Evolutionary conservation across 23 tunicate species (phyloP), one percentile per base, ranked within the genome.

Genomic region (Ascidia mentula): DNA sequence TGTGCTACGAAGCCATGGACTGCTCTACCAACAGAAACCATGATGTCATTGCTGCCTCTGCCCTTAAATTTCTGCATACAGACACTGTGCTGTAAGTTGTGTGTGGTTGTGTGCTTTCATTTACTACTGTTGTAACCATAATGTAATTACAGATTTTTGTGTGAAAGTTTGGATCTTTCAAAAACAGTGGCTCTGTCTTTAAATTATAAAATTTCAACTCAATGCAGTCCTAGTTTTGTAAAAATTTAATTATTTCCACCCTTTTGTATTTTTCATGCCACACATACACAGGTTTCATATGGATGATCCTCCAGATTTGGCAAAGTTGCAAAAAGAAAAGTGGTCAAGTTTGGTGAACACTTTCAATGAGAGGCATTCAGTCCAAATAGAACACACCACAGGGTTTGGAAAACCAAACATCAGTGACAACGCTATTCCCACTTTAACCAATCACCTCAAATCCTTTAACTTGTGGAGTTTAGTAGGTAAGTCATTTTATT

Each of bases 81-180:
- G 98, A 93, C 59, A 93, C 98, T 38, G 72, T 93, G n/a, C 65
- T 93, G 93, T 93, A 17, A 32, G 34, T 38, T 28, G n/a, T 2
- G 15, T 75, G 36, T 4, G 18, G 7, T 6, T 31, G 8, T 38
- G 2, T 75, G 34, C 53, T 18, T 71, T 36, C 9, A 3, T 71
- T 6, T 2, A 34, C 31, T 17, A 18, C 8, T 71, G 30, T 32
- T 80, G 15, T 26, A 5, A n/a, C n/a, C n/a, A n/a, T n/a, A n/a
- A n/a, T n/a, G n/a, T n/a, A n/a, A n/a, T n/a, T n/a, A n/a, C n/a
- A n/a, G n/a, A n/a, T n/a, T n/a, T n/a, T n/a, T n/a, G n/a, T n/a
- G n/a, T n/a, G n/a, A n/a, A n/a, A n/a, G n/a, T n/a, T n/a, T n/a
- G n/a, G n/a, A n/a, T n/a, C n/a, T n/a, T n/a, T n/a, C n/a, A n/a